Conservation (phyloP, 2,888 invertebrate genomes). For the Apoda limacodes region DNA sequence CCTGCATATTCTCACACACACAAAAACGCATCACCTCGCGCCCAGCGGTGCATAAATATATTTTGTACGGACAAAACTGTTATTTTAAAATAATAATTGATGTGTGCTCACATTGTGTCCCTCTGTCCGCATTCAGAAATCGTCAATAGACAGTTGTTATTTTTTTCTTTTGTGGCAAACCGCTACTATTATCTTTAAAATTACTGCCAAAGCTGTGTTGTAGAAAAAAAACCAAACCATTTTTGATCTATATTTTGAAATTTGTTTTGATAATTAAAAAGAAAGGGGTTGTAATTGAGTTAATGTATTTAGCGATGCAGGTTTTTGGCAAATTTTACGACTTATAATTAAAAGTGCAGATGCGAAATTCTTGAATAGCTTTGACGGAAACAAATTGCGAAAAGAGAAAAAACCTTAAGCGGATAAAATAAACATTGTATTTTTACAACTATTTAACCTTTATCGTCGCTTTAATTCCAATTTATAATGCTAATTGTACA, state of each 20-base stretch:
- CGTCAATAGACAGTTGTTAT: conserved; percentile 43
- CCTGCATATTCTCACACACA: conserved; percentile 20
- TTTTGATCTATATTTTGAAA: no score
- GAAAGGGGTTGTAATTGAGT: no score
- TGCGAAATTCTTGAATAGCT: conserved; percentile 26
- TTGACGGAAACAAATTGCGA: conserved; percentile 16
- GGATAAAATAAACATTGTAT: conserved; percentile 26
- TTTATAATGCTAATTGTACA: conserved; percentile 15
- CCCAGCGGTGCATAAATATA: conserved; percentile 58
- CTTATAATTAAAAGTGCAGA: no score
- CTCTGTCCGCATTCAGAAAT: conserved; percentile 35
- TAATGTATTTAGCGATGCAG: no score
- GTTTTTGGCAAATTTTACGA: no score
- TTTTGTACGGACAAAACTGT: conserved; percentile 68
- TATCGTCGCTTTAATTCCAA: conserved; percentile 16
- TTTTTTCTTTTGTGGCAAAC: conserved; percentile 42
- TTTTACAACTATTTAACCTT: conserved; percentile 37
- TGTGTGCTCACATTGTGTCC: conserved; percentile 42
- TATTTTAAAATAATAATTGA: conserved; percentile 68
- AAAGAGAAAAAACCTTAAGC: conserved; percentile 13
- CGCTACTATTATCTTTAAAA: conserved; percentile 9
- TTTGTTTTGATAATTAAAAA: no score
- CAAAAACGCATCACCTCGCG: conserved; percentile 21
- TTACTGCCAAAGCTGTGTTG: conserved; percentile 3
- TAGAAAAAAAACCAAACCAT: not conserved